These are phyloP conservation scores for Ditula angustiorana DNA, from an alignment of 2,888 invertebrate species.

Conservation along the genomic window DNA sequence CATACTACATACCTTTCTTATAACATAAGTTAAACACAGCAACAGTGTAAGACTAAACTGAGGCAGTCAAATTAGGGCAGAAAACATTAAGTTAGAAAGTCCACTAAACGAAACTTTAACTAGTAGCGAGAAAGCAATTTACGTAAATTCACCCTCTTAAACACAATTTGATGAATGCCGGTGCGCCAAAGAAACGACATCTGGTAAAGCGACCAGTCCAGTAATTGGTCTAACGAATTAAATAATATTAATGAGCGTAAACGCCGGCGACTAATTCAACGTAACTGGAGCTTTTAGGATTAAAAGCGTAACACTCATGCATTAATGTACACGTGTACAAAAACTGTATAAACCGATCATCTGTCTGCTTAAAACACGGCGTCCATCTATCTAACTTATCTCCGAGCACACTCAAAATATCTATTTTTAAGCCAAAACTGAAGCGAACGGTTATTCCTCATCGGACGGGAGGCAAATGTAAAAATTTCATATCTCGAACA, in stretches of 20 bases:
- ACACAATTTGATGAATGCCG: constrained; percentile 25
- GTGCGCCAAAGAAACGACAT: constrained; percentile 28
- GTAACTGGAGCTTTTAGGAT: constrained; percentile 33
- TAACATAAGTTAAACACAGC: too few species aligned
- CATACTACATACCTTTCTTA: too few species aligned
- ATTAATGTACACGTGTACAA: constrained; percentile 57
- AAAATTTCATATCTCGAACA: constrained; percentile 73
- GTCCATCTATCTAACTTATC: constrained; percentile 81
- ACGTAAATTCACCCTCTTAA: constrained; percentile 8
- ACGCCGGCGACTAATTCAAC: constrained; percentile 23
- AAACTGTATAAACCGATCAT: constrained; percentile 67
- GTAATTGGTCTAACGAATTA: constrained; percentile 40
- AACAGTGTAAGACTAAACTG: too few species aligned
- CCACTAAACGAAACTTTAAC: not conserved
- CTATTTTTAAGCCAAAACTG: constrained; percentile 80
- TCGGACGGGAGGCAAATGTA: constrained; percentile 65
- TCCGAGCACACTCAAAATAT: constrained; percentile 77
- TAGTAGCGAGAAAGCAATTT: not conserved
- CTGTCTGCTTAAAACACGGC: constrained; percentile 65
- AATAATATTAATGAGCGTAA: constrained; percentile 38
- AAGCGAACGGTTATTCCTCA: constrained; percentile 38
- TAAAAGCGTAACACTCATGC: constrained; percentile 25
- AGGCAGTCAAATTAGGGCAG: not conserved
- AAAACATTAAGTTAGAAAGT: not conserved
- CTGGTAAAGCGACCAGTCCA: constrained; percentile 21